Evolutionary conservation across 2,797 vertebrate genomes (phyloP).

Genomic region (Hoplostethus atlanticus): DNA sequence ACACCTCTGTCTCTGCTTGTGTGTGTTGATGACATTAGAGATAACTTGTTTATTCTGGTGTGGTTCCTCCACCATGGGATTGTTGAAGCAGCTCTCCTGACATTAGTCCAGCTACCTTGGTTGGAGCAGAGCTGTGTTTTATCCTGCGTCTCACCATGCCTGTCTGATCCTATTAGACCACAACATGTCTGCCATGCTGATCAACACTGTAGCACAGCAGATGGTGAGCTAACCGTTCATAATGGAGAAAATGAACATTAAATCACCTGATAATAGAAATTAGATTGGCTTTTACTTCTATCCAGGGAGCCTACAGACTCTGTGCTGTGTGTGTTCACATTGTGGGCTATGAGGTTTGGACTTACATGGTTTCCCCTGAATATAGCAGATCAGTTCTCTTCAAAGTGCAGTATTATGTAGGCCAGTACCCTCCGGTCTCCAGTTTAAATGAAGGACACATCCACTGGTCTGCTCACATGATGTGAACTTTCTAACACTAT

Average conservation of each 20-base stretch:
- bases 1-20: no score
- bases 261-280: slow-evolving; percentile 60
- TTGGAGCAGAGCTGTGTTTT: neutral
- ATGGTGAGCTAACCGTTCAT: slow-evolving; percentile 58
- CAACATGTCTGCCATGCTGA: slow-evolving; percentile 43
- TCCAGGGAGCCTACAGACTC: slow-evolving; percentile 12
- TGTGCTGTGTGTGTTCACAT: slow-evolving; percentile 7
- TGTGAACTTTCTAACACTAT: slow-evolving; percentile 22
- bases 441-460: neutral
- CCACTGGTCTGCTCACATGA: neutral
- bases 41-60: no score
- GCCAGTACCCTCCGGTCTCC: neutral
- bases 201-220: slow-evolving; percentile 52
- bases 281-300: slow-evolving; percentile 48
- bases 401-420: neutral
- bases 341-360: slow-evolving; percentile 17
- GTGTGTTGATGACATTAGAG: no score
- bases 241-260: slow-evolving; percentile 60
- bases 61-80: no score
- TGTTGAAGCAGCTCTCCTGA: neutral
- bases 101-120: slow-evolving; percentile 5
- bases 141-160: slow-evolving; percentile 24
- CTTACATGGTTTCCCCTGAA: neutral
- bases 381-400: neutral
- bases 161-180: slow-evolving; percentile 56